Evolutionary conservation across 2,888 invertebrate species (phyloP), one percentile per base, ranked within the genome.

Genomic region (Standfussiana lucernea): DNA sequence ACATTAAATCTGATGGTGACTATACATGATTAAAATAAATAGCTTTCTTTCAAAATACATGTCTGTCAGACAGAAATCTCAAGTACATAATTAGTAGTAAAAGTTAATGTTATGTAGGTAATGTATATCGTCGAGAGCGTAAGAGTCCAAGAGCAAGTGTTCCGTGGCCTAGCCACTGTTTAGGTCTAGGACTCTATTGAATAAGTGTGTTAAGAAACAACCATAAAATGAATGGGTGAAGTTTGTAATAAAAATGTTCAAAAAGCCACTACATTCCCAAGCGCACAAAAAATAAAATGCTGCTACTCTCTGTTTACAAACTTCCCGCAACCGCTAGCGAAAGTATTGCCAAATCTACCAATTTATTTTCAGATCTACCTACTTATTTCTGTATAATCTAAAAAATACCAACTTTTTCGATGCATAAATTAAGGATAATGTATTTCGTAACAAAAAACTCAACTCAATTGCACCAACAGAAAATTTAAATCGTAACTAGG

Each of bases 341-440:
- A 28, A 66, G 37, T 32, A 62, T 61, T 69, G 62, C 64, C 69
- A 69, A n/a, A 21, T 37, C 56, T 6, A 50, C 10, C 42, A 28
- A 28, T 18, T 11, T 42, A 28, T 28, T 6, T 21, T 10, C 18
- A 21, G 5, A 8, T 64, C 21, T n/a, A n/a, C n/a, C n/a, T n/a
- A n/a, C n/a, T 37, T 8, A 37, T 37, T 37, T 37, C 37, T 37
- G 1, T 42, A 15, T 5, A 6, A 5, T 45, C 45, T 18, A 45
- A 21, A 47, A 8, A 47, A 2, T 21, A 47, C 21, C 21, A 47
- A 47, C 47, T 47, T 47, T 47, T 24, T 21, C 24, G 8, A 24
- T 50, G 8, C 24, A 50, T 50, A 50, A 50, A 24, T 0, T 50
- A 21, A 47, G 2, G 10, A 50, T 24, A 47, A 8, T 47, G 24